Conservation (phyloP, 64 coral and sea anemone species). For the Orbicella faveolata region DNA sequence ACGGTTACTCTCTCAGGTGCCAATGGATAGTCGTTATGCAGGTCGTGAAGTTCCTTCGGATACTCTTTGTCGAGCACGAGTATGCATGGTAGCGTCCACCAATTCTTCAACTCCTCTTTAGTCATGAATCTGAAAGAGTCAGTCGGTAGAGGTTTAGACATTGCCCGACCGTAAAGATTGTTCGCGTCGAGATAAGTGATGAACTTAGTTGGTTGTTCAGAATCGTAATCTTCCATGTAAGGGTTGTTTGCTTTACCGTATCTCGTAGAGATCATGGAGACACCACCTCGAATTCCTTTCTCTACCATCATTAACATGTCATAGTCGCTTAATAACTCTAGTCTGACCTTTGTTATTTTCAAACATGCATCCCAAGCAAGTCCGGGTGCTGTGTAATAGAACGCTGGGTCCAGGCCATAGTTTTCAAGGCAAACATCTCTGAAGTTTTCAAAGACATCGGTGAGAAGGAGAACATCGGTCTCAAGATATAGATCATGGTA, state of each 20-base stretch:
- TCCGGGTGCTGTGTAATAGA: neutral
- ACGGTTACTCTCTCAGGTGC: neutral
- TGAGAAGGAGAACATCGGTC: neutral
- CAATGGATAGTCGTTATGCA: neutral
- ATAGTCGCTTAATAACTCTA: neutral
- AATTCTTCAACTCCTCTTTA: neutral
- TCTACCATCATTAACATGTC: neutral
- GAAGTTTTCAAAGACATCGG: neutral
- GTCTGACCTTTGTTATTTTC: neutral
- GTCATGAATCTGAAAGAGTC: neutral
- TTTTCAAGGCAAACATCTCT: neutral
- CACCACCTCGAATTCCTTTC: neutral
- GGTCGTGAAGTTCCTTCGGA: neutral
- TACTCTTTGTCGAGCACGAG: neutral
- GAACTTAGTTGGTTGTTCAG: neutral
- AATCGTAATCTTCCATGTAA: neutral
- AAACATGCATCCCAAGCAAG: neutral
- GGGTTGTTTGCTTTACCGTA: neutral
- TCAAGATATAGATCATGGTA: neutral
- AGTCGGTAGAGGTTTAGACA: neutral
- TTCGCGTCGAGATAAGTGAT: neutral
- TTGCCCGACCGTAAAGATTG: slow-evolving; percentile 5
- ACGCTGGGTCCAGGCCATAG: neutral
- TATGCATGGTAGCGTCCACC: neutral
- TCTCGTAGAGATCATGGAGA: neutral